phyloP scores from a whole-genome alignment of 2,888 invertebrate species.

The Chesias legatella region DNA sequence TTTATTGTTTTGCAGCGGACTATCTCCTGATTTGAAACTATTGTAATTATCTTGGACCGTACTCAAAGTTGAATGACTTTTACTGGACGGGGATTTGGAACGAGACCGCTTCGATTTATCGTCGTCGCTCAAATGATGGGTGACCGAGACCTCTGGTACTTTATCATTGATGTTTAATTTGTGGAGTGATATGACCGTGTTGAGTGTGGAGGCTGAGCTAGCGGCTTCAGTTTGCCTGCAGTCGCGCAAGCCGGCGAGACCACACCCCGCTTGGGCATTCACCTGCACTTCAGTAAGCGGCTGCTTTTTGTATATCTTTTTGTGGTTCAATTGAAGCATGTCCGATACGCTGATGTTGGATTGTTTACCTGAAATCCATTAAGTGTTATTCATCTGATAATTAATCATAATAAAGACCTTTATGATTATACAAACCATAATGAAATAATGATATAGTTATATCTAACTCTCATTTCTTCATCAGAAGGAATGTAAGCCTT shows the following conservation, averaged over 20 bases:
- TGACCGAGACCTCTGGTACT: conserved; percentile 45
- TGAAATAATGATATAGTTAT: too few relatives aligned
- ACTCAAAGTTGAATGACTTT: conserved; percentile 60
- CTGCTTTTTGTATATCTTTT: conserved; percentile 45
- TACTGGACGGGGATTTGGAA: conserved; percentile 63
- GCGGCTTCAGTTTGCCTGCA: conserved; percentile 49
- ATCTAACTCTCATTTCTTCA: too few relatives aligned
- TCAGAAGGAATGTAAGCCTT: too few relatives aligned
- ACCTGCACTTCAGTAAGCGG: conserved; percentile 55
- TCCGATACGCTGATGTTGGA: conserved; percentile 61
- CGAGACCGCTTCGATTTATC: conserved; percentile 35
- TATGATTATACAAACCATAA: too few relatives aligned
- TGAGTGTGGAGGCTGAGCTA: conserved; percentile 54
- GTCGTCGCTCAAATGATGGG: conserved; percentile 31
- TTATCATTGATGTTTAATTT: conserved; percentile 41
- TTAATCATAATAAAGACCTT: too few relatives aligned
- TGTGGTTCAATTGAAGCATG: conserved; percentile 52
- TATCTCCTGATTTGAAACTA: conserved; percentile 59
- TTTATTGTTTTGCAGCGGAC: conserved; percentile 49
- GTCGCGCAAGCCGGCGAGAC: conserved; percentile 52
- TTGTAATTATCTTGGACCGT: conserved; percentile 62
- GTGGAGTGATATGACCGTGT: conserved; percentile 54
- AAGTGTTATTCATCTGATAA: too few relatives aligned
- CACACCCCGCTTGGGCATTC: conserved; percentile 53
- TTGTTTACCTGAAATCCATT: conserved; percentile 62